phyloP scores from a whole-genome alignment of 2,113 vertebrate genomes.

The Colossoma macropomum region DNA sequence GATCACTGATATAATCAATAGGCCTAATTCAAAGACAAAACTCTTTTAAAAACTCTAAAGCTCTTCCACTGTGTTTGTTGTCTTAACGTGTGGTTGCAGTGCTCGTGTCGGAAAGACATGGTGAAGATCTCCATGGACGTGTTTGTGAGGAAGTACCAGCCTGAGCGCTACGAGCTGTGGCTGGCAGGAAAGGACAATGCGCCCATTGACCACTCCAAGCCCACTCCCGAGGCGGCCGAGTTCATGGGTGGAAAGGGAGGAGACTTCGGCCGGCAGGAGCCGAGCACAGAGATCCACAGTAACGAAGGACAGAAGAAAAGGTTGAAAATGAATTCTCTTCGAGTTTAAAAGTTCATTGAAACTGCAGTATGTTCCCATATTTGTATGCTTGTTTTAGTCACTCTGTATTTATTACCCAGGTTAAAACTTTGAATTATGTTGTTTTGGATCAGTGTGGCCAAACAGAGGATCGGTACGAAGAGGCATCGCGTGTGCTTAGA shows the following conservation, averaged over 20 bases:
- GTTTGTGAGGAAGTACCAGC: conserved; percentile 95
- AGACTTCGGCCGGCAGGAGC: conserved; percentile 36
- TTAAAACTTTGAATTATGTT: background rate
- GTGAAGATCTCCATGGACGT: conserved; percentile 99
- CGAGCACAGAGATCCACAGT: conserved; percentile 57
- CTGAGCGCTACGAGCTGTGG: conserved; percentile 94
- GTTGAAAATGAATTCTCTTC: conserved; percentile 51
- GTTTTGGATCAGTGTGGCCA: conserved; percentile 75
- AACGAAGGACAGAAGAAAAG: conserved; percentile 65
- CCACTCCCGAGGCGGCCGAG: conserved; percentile 87
- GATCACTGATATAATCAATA: no score
- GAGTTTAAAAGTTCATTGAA: no score
- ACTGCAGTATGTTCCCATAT: no score
- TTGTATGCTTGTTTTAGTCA: no score
- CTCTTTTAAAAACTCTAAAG: no score
- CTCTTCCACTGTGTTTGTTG: background rate
- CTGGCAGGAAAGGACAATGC: conserved; percentile 88
- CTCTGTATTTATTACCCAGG: no score
- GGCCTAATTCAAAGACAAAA: no score
- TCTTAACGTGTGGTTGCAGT: conserved; percentile 72
- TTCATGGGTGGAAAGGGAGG: conserved; percentile 77
- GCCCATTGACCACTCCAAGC: conserved; percentile 89
- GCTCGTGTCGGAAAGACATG: conserved; percentile 96
- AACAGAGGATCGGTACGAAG: conserved; percentile 95
- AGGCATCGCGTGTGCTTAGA: conserved; percentile 94